Evolutionary conservation across 2,113 vertebrate species (phyloP).

Genomic region (Puffinus mauretanicus): DNA sequence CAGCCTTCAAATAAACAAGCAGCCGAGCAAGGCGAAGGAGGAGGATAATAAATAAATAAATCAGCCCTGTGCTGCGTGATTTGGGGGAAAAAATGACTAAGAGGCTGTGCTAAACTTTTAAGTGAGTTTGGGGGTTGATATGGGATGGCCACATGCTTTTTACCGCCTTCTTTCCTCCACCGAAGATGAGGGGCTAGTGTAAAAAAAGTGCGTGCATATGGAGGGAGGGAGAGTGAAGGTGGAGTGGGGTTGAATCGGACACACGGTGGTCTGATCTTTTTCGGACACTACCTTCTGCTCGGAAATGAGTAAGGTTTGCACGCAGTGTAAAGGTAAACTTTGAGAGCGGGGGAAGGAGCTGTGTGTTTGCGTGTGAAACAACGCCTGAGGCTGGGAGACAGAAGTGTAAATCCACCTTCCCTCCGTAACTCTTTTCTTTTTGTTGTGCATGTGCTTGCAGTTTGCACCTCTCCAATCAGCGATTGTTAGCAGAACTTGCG

Average conservation of each 20-base stretch:
- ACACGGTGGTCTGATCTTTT: not conserved
- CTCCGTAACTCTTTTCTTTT: not conserved
- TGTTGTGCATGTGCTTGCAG: constrained; percentile 49
- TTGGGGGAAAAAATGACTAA: not conserved
- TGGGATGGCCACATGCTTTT: not conserved
- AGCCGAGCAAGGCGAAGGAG: not conserved
- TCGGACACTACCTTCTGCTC: not conserved
- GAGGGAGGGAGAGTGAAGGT: constrained; percentile 8
- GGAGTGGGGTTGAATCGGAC: not conserved
- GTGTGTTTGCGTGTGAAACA: not conserved
- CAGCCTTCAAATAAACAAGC: constrained; percentile 22
- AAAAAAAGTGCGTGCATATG: not conserved
- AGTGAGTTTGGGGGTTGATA: not conserved
- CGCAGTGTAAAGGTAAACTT: constrained; percentile 35
- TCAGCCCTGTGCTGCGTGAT: not conserved
- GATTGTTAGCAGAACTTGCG: not conserved
- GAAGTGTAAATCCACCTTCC: constrained; percentile 35
- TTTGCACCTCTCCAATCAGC: constrained; percentile 38
- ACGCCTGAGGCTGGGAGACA: constrained; percentile 25
- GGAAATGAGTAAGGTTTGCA: constrained; percentile 4
- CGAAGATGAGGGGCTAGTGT: constrained; percentile 4
- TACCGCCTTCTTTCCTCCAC: not conserved
- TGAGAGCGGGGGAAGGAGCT: constrained; percentile 26
- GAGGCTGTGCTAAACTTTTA: constrained; percentile 46
- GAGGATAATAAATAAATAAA: constrained; percentile 27